phyloP scores from a whole-genome alignment of 2,113 vertebrate species.

The Sphyrna mokarran region DNA sequence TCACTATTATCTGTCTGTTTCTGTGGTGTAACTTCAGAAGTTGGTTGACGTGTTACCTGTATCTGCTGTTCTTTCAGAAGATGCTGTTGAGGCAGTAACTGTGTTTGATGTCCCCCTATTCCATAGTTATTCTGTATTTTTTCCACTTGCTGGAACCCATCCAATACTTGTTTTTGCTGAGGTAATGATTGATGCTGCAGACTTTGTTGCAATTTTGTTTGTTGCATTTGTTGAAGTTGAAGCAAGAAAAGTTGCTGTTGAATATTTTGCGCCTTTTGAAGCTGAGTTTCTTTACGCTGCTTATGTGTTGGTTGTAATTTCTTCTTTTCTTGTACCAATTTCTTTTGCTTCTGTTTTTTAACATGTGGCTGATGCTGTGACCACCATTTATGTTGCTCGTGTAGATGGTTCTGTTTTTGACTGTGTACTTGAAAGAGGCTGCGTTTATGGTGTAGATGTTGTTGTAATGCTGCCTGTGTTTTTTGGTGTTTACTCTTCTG shows the following conservation, averaged over 20 bases:
- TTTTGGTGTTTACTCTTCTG: conserved; percentile 62
- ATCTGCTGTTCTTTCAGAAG: conserved; percentile 43
- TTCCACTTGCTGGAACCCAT: conserved; percentile 53
- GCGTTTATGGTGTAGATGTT: conserved; percentile 89
- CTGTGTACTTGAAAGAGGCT: conserved; percentile 76
- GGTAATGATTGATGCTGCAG: conserved; percentile 68
- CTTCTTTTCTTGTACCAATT: conserved; percentile 78
- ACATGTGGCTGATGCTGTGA: conserved; percentile 47
- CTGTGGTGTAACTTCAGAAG: neutral
- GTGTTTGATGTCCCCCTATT: conserved; percentile 46
- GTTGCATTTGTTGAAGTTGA: conserved; percentile 10
- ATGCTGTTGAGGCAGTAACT: conserved; percentile 44
- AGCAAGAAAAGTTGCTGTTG: conserved; percentile 45
- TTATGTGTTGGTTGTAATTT: conserved; percentile 57
- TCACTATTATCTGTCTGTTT: neutral
- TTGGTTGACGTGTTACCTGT: neutral
- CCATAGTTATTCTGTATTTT: conserved; percentile 42
- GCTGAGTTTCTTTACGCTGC: conserved; percentile 41
- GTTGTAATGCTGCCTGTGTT: conserved; percentile 87
- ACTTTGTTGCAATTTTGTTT: neutral
- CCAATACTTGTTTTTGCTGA: conserved; percentile 76
- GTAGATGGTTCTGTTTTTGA: conserved; percentile 44
- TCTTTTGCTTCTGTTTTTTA: conserved; percentile 60
- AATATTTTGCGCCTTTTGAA: conserved; percentile 40
- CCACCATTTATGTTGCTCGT: conserved; percentile 78